Percentiles rank a stretch among this genome's conserved stretches.
phyloP scores from a whole-genome alignment of 2,888 invertebrate genomes.

The Allacma fusca region DNA sequence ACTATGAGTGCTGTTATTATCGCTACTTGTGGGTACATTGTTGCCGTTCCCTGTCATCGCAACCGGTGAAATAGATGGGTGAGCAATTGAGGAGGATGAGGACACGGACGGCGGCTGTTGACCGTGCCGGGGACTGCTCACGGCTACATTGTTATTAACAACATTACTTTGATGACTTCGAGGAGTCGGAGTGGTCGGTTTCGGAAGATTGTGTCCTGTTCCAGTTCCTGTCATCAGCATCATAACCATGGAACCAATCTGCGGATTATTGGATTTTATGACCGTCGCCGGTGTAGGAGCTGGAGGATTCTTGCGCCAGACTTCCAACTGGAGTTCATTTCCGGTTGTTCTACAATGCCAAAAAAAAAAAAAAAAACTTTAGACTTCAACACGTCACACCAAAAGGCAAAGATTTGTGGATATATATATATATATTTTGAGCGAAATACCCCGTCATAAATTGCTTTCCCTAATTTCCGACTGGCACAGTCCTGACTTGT shows the following conservation, averaged over 20 bases:
- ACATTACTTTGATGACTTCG: background rate
- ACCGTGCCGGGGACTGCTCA: slow-evolving; percentile 5
- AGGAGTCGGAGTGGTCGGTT: slow-evolving; percentile 19
- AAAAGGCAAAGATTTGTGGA: no score
- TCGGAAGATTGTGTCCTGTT: slow-evolving; percentile 11
- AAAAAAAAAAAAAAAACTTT: slow-evolving; percentile 5
- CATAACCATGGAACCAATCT: slow-evolving; percentile 43
- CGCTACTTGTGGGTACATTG: background rate
- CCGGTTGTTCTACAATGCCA: slow-evolving; percentile 57
- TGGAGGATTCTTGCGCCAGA: slow-evolving; percentile 55
- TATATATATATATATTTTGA: no score
- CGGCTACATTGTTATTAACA: slow-evolving; percentile 5
- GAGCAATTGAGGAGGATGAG: background rate
- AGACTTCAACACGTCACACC: background rate
- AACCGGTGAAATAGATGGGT: background rate
- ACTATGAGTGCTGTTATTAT: background rate
- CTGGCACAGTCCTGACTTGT: no score
- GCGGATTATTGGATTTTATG: slow-evolving; percentile 23
- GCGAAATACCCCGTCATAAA: no score
- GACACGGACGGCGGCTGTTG: background rate
- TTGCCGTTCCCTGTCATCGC: background rate
- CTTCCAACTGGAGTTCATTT: slow-evolving; percentile 52
- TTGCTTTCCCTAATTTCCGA: no score
- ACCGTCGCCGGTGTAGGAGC: slow-evolving; percentile 7
- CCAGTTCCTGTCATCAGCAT: slow-evolving; percentile 43